Base-by-base conservation (phyloP, 2,888 invertebrate species). In the Dinocampus coccinellae region DNA sequence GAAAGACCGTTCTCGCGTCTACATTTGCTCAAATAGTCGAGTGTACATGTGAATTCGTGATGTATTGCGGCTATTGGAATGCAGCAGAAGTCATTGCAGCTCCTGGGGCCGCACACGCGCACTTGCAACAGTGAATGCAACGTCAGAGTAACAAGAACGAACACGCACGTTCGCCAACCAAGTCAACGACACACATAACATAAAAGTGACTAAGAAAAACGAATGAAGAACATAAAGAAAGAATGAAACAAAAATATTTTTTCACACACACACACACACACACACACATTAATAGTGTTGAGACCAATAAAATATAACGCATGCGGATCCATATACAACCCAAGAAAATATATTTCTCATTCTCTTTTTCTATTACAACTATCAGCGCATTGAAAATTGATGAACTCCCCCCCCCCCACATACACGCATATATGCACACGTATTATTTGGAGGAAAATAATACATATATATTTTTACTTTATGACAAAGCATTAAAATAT, bases 31-130 rank as follows among this genome's bases (percentile, higher is more conserved):
- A n/a, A 16, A 47, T 20, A 47, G 16, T 47, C 16, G 16, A 47
- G 11, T n/a, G n/a, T 47, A 16, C 16, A 47, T 47, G 57, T 57
- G 66, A 22, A 57, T 66, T 36, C 57, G 39, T 66, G 66, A 29
- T 63, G 66, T 66, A 47, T 66, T 66, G 66, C 66, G 24, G 57
- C 55, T 63, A 67, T 72, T 72, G 72, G 72, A 72, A 72, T 72
- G 72, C 72, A 72, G 72, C 62, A 72, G 26, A 72, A 72, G 72
- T 63, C 71, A 72, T 67, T 72, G 71, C 67, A 72, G 67, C 57
- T 63, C 61, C 70, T 53, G 64, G 34, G 60, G 16, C 70, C 33
- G 67, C 67, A 68, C 67, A 72, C 61, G 72, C 67, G 72, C 72
- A 66, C 16, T 65, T 3, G 62, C 20, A 22, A 36, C 22, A 22